A percentile compares a stretch with the other conserved stretches of the same genome.
Evolutionary conservation across 2,888 invertebrate species (phyloP).

Genomic region (Leucozona laternaria): DNA sequence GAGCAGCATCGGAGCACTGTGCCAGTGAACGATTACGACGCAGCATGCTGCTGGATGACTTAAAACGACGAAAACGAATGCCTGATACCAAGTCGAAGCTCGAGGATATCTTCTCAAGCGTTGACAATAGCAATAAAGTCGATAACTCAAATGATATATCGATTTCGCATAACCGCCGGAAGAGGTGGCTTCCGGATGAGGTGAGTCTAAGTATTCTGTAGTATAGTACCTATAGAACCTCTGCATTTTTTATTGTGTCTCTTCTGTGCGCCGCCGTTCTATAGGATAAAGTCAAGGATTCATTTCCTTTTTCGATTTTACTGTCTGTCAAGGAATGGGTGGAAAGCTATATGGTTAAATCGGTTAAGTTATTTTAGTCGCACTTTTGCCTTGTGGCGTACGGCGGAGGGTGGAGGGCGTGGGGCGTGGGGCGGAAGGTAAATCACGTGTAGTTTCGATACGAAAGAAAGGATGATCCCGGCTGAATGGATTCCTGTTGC

Average conservation of each 20-base stretch:
- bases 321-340: conserved; percentile 33
- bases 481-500: conserved; percentile 2
- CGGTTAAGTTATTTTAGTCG: conserved; percentile 55
- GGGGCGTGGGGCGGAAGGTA: background rate
- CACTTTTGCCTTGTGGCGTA: conserved; percentile 9
- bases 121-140: conserved; percentile 76
- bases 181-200: conserved; percentile 89
- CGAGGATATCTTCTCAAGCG: conserved; percentile 48
- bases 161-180: conserved; percentile 80
- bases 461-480: background rate
- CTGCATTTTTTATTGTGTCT: conserved; percentile 13
- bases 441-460: background rate
- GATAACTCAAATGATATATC: conserved; percentile 80
- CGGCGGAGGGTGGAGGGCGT: background rate
- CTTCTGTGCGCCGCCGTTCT: conserved; percentile 9
- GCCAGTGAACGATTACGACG: conserved; percentile 82
- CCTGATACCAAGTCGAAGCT: conserved; percentile 36
- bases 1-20: conserved; percentile 80
- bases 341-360: conserved; percentile 5
- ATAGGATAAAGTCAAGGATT: conserved; percentile 64
- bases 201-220: conserved; percentile 79
- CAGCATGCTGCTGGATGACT: conserved; percentile 78
- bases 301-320: conserved; percentile 56
- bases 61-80: conserved; percentile 77
- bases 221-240: conserved; percentile 7